These are phyloP conservation scores for Passer montanus DNA, from an alignment of 2,113 vertebrate genomes.

Conservation along the genomic window DNA sequence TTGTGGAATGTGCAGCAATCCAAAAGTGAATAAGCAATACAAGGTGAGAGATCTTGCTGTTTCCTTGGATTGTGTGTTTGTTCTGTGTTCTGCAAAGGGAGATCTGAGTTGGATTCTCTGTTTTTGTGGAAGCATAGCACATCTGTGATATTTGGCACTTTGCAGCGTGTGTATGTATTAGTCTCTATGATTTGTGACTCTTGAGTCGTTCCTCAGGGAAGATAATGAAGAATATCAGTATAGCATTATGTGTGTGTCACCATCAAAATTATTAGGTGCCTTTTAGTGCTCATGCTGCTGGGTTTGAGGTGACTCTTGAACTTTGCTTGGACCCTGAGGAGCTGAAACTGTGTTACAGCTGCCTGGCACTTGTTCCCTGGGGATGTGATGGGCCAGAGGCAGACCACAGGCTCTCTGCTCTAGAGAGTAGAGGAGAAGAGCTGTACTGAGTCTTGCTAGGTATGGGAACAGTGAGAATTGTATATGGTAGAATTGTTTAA, in stretches of 20 bases:
- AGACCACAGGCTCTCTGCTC: neutral
- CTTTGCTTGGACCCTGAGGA: neutral
- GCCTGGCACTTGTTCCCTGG: neutral
- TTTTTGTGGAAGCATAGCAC: neutral
- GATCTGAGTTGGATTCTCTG: neutral
- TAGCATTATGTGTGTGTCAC: neutral
- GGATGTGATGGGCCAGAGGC: neutral
- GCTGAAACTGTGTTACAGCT: neutral
- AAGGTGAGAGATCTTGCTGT: neutral
- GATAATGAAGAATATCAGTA: neutral
- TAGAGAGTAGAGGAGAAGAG: rapidly evolving
- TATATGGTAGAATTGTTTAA: neutral
- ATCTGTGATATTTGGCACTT: neutral
- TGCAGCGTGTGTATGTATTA: rapidly evolving
- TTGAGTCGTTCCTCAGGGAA: no score
- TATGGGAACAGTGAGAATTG: neutral
- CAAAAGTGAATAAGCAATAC: neutral
- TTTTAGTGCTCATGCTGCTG: neutral
- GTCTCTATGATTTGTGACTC: neutral
- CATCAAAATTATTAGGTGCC: neutral
- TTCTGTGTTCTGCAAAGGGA: neutral
- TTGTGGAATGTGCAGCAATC: neutral
- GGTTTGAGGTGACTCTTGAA: neutral
- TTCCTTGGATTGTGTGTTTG: neutral
- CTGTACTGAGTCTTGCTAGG: neutral